These are phyloP conservation scores for Ophioninae sp. DNA, from an alignment of 2,888 invertebrate species.

Conservation along the genomic window DNA sequence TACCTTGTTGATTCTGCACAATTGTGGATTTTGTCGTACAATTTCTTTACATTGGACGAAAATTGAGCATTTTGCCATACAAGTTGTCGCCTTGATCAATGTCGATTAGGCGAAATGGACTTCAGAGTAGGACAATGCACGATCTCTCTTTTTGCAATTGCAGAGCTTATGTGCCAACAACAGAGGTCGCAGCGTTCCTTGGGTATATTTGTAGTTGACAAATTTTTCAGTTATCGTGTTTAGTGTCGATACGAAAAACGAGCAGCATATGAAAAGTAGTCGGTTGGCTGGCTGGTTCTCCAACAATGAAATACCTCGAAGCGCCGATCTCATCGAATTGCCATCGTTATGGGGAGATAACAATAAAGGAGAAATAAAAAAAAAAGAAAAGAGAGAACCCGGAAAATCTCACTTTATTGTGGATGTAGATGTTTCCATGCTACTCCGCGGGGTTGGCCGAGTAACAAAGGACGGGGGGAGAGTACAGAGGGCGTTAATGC, in stretches of 20 bases:
- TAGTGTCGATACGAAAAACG: neutral
- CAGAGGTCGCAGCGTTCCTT: neutral
- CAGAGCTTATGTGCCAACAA: neutral
- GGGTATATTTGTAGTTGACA: neutral
- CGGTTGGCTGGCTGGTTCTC: constrained; percentile 20
- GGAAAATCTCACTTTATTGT: constrained; percentile 68
- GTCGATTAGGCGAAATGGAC: too few species aligned
- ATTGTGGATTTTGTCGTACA: too few species aligned
- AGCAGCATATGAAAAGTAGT: constrained; percentile 16
- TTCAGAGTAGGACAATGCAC: too few species aligned
- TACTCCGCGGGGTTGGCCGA: constrained; percentile 54
- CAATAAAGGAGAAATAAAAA: constrained; percentile 35
- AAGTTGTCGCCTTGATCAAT: too few species aligned
- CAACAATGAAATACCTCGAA: constrained; percentile 36
- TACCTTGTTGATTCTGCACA: too few species aligned
- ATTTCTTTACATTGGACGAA: too few species aligned
- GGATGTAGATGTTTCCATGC: constrained; percentile 61
- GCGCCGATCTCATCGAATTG: constrained; percentile 68
- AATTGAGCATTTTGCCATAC: too few species aligned
- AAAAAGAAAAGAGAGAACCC: constrained; percentile 63
- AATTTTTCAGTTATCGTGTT: neutral
- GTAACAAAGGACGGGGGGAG: constrained; percentile 65
- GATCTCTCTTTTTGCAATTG: too few species aligned
- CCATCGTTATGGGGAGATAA: constrained; percentile 63
- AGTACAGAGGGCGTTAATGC: constrained; percentile 40